Conservation (phyloP, 2,797 vertebrate species). For the Otolemur crassicaudatus region DNA sequence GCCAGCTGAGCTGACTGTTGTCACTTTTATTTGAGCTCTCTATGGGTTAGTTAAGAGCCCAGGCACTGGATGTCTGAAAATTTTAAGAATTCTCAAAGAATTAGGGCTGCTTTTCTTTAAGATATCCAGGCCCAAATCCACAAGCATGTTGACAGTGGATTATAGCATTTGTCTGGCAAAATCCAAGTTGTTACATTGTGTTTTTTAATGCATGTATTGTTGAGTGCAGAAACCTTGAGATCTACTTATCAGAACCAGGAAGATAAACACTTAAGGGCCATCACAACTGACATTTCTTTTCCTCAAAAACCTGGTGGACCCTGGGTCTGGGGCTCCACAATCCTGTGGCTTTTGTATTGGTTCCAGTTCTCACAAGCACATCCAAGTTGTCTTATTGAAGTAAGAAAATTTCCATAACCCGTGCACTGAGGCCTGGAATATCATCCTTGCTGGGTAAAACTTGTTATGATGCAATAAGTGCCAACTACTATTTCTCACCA, state of each 20-base stretch:
- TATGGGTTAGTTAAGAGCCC: not conserved
- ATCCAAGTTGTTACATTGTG: not conserved
- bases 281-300: not conserved
- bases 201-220: conserved; percentile 20
- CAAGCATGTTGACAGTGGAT: not conserved
- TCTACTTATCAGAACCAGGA: conserved; percentile 33
- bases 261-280: conserved; percentile 11
- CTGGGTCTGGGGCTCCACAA: not conserved
- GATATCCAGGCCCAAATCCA: not conserved
- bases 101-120: not conserved
- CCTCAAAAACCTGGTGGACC: not conserved
- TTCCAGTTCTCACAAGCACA: conserved; percentile 43
- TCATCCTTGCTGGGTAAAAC: not conserved
- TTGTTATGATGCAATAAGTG: conserved; percentile 46
- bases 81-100: conserved; percentile 51
- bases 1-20: not conserved
- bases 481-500: conserved; percentile 26
- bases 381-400: not conserved
- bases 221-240: conserved; percentile 32
- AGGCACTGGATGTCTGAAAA: not conserved
- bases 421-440: not conserved
- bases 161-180: conserved; percentile 36
- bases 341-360: conserved; percentile 7
- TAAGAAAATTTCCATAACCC: conserved; percentile 14
- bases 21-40: not conserved